Evolutionary conservation across 1,140 invertebrate genomes (phyloP).

Genomic region (Pseudomyrmex dendroicus): DNA sequence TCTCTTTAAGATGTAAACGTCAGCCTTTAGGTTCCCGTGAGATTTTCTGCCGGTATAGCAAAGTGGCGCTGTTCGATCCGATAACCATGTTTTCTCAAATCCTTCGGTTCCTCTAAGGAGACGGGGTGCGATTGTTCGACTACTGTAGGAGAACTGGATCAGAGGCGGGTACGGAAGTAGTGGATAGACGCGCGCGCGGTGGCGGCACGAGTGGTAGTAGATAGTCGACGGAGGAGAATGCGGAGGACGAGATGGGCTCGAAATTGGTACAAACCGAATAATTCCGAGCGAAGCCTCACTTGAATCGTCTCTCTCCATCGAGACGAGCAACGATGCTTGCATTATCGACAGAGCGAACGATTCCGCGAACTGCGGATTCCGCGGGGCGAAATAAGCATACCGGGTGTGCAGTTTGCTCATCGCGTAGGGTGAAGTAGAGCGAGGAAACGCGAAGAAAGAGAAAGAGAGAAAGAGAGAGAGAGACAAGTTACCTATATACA

Average conservation of each 20-base stretch:
- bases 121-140: slow-evolving; percentile 55
- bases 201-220: slow-evolving; percentile 39
- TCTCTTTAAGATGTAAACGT: slow-evolving; percentile 46
- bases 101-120: slow-evolving; percentile 39
- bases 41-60: slow-evolving; percentile 46
- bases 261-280: slow-evolving; percentile 77
- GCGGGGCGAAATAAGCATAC: slow-evolving; percentile 12
- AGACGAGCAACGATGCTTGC: slow-evolving; percentile 68
- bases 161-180: background rate
- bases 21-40: slow-evolving; percentile 34
- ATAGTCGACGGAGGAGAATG: slow-evolving; percentile 22
- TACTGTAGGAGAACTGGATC: slow-evolving; percentile 44
- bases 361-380: slow-evolving; percentile 48
- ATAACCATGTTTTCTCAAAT: slow-evolving; percentile 66
- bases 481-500: slow-evolving; percentile 63
- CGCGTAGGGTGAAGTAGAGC: background rate
- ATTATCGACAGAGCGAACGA: slow-evolving; percentile 66
- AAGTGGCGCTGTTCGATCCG: slow-evolving; percentile 59
- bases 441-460: too few relatives aligned
- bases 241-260: slow-evolving; percentile 64
- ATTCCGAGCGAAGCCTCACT: slow-evolving; percentile 67
- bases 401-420: slow-evolving; percentile 25
- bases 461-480: background rate
- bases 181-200: slow-evolving; percentile 20
- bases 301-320: slow-evolving; percentile 59